These are phyloP conservation scores for Chelonia mydas DNA, from an alignment of 2,797 vertebrate species.

Conservation along the genomic window DNA sequence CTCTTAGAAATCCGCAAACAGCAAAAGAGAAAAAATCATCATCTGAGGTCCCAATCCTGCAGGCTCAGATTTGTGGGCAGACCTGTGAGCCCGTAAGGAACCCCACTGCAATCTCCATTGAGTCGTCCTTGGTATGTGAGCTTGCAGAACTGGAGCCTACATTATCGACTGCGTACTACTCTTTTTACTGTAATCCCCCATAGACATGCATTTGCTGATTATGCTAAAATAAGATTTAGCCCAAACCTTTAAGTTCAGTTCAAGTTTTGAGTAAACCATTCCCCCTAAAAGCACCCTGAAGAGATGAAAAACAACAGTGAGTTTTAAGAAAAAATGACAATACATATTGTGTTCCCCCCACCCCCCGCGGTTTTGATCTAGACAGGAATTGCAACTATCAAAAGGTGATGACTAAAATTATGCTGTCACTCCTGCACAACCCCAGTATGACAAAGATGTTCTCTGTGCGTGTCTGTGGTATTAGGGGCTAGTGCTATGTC, in stretches of 20 bases:
- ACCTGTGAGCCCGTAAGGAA: not conserved
- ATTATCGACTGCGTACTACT: no score
- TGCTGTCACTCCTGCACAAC: not conserved
- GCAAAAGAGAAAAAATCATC: not conserved
- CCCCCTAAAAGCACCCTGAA: not conserved
- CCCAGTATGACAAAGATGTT: not conserved
- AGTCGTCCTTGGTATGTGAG: not conserved
- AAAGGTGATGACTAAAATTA: not conserved
- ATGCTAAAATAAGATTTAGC: not conserved
- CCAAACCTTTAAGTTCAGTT: not conserved
- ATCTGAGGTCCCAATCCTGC: not conserved
- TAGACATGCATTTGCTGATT: not conserved
- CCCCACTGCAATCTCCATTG: not conserved
- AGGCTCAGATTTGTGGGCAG: not conserved
- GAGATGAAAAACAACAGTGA: not conserved
- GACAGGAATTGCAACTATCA: accelerated
- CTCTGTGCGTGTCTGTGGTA: not conserved
- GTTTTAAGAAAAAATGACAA: not conserved
- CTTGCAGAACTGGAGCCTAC: not conserved
- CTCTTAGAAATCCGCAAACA: constrained; percentile 60
- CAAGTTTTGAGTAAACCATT: no score
- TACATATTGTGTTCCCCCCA: not conserved
- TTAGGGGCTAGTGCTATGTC: not conserved
- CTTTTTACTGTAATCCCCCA: not conserved
- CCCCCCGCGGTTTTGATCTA: not conserved